Evolutionary conservation across 2,888 invertebrate species (phyloP), one percentile per base, ranked within the genome.

Genomic region (Selenia dentaria): DNA sequence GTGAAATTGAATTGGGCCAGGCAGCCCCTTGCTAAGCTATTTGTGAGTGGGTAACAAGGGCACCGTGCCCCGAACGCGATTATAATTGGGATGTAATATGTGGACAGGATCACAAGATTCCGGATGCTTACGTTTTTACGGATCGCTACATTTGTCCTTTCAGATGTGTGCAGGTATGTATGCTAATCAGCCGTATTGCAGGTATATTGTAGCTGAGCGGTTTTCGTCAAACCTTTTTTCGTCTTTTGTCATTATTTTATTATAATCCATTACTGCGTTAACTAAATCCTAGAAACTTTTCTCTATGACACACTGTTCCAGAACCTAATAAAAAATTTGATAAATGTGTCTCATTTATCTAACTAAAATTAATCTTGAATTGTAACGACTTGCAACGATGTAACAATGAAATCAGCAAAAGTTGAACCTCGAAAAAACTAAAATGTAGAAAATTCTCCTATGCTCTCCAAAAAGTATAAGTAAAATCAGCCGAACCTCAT

Each of bases 61-160:
- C 71, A 70, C 63, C 66, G 57, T 51, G 64, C 69, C 67, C 70
- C 71, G 71, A 77, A 78, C 76, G 75, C 81, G 79, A 83, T 84
- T 79, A 81, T 85, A 85, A 85, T 85, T 83, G 83, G 81, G 75
- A 69, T 75, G 75, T 77, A 79, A 81, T 80, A 84, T 79, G 73
- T 72, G 74, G 74, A 79, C 76, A 72, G 74, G 64, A 79, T 75
- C 76, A 67, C 59, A 66, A 66, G 66, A 62, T 67, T 68, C 58
- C 59, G 59, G 56, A 59, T 58, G 62, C 58, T 64, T 47, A 62
- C 67, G 59, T 65, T 70, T 70, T 70, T 65, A 65, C 65, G 70
- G 70, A 63, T 64, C 70, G 64, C 57, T 68, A 62, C 64, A 58
- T 70, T 62, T 65, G 69, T 63, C 63, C 62, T 63, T 55, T 51